These are phyloP conservation scores for Pterocles burchelli DNA, from an alignment of 2,113 vertebrate genomes.

Conservation along the genomic window DNA sequence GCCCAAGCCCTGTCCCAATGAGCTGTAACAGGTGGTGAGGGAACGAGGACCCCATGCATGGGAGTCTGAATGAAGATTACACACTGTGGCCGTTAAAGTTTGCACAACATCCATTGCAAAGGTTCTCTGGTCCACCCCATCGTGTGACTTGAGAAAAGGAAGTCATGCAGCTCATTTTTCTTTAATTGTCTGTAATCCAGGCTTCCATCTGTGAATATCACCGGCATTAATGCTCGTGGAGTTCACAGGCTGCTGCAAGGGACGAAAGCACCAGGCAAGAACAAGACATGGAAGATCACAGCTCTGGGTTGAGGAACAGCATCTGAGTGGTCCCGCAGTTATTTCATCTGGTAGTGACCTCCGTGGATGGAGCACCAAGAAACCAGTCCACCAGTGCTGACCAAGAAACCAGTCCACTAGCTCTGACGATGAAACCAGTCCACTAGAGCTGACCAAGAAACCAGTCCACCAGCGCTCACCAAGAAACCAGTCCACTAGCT, in stretches of 20 bases:
- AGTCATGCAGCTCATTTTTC: neutral
- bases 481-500: too few relatives aligned
- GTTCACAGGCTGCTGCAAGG: neutral
- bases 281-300: neutral
- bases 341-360: neutral
- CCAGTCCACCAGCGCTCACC: too few relatives aligned
- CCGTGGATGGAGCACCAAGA: neutral
- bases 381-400: neutral
- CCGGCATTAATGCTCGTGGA: neutral
- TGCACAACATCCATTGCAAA: rapidly evolving
- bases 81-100: neutral
- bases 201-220: neutral
- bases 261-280: rapidly evolving
- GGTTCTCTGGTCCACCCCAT: neutral
- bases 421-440: neutral
- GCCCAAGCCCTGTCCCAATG: neutral
- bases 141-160: neutral
- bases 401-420: too few relatives aligned
- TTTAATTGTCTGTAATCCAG: neutral
- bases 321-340: neutral
- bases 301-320: neutral
- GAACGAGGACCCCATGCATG: rapidly evolving
- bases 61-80: neutral
- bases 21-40: rapidly evolving
- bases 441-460: too few relatives aligned